phyloP scores from a whole-genome alignment of 2,113 vertebrate species.

The Sinosuthora webbiana region DNA sequence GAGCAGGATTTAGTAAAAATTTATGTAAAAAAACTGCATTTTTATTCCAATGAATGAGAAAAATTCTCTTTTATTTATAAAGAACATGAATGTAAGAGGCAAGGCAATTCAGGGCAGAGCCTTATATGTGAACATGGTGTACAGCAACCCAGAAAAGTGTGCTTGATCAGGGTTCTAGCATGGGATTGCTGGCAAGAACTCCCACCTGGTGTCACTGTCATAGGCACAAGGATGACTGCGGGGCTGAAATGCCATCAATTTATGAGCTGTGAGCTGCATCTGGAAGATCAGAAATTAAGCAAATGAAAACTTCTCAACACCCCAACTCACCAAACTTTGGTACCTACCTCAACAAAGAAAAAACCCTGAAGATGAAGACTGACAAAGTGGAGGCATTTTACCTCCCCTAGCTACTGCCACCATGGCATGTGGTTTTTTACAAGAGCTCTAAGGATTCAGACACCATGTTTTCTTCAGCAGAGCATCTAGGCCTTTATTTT shows the following conservation, averaged over 20 bases:
- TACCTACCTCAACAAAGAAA: background rate
- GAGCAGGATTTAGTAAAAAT: background rate
- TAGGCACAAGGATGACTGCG: background rate
- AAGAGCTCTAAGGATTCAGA: background rate
- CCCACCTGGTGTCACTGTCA: background rate
- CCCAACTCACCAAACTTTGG: background rate
- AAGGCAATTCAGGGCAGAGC: background rate
- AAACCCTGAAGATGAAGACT: background rate
- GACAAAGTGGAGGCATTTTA: background rate
- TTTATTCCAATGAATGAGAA: background rate
- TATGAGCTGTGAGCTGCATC: background rate
- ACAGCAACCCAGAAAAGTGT: background rate
- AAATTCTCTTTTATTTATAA: background rate
- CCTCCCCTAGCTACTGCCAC: background rate
- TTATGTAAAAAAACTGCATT: background rate
- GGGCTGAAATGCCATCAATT: background rate
- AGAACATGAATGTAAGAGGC: background rate
- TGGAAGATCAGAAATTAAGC: background rate
- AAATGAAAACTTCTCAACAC: background rate
- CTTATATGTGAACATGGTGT: accelerated
- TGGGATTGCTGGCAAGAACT: background rate
- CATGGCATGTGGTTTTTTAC: background rate
- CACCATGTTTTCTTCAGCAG: background rate
- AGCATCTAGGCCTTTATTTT: background rate
- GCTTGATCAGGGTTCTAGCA: background rate